Conservation (phyloP, 2,113 vertebrate genomes). For the Ciconia stormi region DNA sequence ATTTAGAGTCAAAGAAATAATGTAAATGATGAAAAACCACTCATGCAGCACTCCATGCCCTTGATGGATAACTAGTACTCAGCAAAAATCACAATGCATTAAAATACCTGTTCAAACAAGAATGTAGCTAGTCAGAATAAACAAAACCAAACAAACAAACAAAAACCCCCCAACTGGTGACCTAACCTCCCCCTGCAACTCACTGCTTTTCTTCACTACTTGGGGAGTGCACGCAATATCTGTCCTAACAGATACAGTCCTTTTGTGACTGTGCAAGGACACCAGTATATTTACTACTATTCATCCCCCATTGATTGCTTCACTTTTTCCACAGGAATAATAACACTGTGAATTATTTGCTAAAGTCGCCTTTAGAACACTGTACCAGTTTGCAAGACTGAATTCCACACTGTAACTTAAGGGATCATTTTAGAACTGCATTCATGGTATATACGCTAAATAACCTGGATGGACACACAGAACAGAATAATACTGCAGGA, state of each 20-base stretch:
- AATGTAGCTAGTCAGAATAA: neutral
- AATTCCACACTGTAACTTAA: neutral
- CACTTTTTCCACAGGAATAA: neutral
- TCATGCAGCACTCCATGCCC: neutral
- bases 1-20: neutral
- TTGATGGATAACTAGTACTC: neutral
- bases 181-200: neutral
- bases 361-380: neutral
- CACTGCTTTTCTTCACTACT: neutral
- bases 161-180: neutral
- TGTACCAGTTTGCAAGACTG: neutral
- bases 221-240: neutral
- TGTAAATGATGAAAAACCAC: neutral
- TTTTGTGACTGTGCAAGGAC: neutral
- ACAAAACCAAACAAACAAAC: neutral
- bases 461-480: neutral
- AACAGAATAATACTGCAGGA: neutral
- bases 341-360: neutral
- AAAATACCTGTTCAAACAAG: neutral
- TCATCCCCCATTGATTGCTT: neutral
- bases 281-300: neutral
- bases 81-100: neutral
- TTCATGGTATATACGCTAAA: neutral
- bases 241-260: neutral
- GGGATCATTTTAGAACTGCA: neutral